phyloP scores from a whole-genome alignment of 2,113 vertebrate genomes.

The Callorhinus ursinus region DNA sequence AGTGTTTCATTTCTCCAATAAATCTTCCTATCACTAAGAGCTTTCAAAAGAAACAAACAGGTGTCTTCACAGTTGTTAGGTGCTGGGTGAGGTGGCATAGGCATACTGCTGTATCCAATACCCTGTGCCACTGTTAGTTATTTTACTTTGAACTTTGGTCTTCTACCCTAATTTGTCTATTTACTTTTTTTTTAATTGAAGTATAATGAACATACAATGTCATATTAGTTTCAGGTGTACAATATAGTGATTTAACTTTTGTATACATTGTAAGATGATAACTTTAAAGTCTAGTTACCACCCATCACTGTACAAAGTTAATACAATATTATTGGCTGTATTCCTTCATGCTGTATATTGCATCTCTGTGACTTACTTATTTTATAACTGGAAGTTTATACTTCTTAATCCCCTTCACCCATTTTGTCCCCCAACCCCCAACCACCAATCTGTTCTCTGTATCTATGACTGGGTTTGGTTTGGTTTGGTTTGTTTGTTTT shows the following conservation, averaged over 20 bases:
- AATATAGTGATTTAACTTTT: not conserved
- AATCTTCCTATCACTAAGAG: constrained; percentile 68
- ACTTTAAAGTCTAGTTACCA: not conserved
- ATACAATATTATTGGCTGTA: not conserved
- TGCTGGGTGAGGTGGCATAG: constrained; percentile 3
- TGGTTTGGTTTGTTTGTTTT: not conserved
- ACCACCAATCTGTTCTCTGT: not conserved
- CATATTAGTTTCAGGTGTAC: not conserved
- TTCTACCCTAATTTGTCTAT: not conserved
- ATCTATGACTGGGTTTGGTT: not conserved
- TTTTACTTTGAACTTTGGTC: not conserved
- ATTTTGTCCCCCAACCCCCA: not conserved
- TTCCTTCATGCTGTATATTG: not conserved
- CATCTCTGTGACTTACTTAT: not conserved
- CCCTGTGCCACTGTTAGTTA: not conserved
- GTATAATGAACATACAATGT: not conserved
- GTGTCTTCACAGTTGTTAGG: constrained; percentile 56
- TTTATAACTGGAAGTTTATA: not conserved
- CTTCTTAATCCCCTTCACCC: not conserved
- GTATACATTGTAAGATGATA: not conserved
- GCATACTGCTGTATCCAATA: not conserved
- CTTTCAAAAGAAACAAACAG: constrained; percentile 65
- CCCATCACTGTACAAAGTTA: not conserved
- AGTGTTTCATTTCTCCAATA: constrained; percentile 69
- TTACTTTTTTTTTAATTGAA: not conserved